Percentiles rank a stretch among this genome's conserved stretches.
Evolutionary conservation across 2,888 invertebrate species (phyloP).

Genomic region (Lycia hirtaria): DNA sequence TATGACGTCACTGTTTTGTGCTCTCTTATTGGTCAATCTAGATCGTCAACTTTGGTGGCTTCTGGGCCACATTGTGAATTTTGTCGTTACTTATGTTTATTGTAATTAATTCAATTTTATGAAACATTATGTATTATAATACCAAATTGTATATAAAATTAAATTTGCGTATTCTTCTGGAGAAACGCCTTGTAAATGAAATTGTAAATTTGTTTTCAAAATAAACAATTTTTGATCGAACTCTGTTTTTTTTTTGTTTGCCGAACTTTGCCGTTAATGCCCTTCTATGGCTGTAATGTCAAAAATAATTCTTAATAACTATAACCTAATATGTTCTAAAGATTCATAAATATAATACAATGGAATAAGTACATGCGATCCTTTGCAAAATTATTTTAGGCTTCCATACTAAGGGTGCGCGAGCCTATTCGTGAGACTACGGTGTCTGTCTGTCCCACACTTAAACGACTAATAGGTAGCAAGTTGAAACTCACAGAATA

Average conservation of each 20-base stretch:
- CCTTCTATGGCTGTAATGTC: too few species aligned
- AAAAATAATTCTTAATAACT: too few species aligned
- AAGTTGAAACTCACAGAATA: too few species aligned
- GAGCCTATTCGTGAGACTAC: too few species aligned
- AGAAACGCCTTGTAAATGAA: constrained; percentile 63
- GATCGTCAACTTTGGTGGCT: not conserved
- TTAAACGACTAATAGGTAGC: too few species aligned
- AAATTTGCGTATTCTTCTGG: constrained; percentile 45
- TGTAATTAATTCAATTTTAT: constrained; percentile 48
- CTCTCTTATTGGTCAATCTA: not conserved
- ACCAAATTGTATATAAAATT: constrained; percentile 40
- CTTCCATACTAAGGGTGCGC: too few species aligned
- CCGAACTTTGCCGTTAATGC: not conserved
- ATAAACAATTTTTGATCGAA: constrained; percentile 55
- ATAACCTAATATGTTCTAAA: too few species aligned
- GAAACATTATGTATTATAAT: constrained; percentile 42
- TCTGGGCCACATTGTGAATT: constrained; percentile 45
- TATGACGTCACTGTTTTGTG: not conserved
- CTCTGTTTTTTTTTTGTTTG: constrained; percentile 19
- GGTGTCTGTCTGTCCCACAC: too few species aligned
- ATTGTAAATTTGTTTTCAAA: constrained; percentile 77
- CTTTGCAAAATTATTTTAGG: too few species aligned
- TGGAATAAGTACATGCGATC: too few species aligned
- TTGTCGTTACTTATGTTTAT: constrained; percentile 46
- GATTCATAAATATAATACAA: too few species aligned